Base-by-base conservation (phyloP, 2,113 vertebrate species). In the Lichenostomus cassidix region DNA sequence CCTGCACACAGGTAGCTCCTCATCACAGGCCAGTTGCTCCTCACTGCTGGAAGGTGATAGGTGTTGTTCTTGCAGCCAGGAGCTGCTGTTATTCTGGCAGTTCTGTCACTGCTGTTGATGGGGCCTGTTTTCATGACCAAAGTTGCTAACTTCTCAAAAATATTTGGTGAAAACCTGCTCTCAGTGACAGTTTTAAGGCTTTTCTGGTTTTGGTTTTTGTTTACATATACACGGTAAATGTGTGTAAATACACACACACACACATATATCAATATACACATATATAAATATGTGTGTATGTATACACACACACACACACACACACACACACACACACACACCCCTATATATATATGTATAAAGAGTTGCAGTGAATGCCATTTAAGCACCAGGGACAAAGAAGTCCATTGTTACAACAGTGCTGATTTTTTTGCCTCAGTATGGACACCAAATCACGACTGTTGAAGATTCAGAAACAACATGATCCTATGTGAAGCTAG, bases 281-380 rank as follows among this genome's bases (percentile, higher is more conserved):
- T 17, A 44, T 17, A 44, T 7, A 44, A 16, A 8, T 21, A 31
- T 22, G 8, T 33, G 12, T 25, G 4, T 5, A 25, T 16, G 9
- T 7, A 4, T 13, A 20, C 6, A 25, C 7, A 15, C 11, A 29
- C 39, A 39, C 39, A 39, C 39, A 39, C 39, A 39, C 39, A 39
- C 39, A 39, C 39, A 39, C 39, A 39, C 39, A 39, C 39, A 39
- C 39, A 39, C 39, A 39, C 39, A 39, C 39, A 39, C 39, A 39
- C n/a, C n/a, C n/a, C n/a, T 27, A 11, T 7, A 19, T 8, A n/a
- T 19, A 4, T 11, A 10, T 14, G 15, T 3, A 7, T 4, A 42
- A n/a, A 33, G 19, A 28, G 15, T 39, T 79, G 7, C 41, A 55
- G 21, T 44, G 59, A 58, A 37, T 22, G 7, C 22, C 21, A 50